Conservation (phyloP, 2,113 vertebrate species). For the Coreoperca whiteheadi region DNA sequence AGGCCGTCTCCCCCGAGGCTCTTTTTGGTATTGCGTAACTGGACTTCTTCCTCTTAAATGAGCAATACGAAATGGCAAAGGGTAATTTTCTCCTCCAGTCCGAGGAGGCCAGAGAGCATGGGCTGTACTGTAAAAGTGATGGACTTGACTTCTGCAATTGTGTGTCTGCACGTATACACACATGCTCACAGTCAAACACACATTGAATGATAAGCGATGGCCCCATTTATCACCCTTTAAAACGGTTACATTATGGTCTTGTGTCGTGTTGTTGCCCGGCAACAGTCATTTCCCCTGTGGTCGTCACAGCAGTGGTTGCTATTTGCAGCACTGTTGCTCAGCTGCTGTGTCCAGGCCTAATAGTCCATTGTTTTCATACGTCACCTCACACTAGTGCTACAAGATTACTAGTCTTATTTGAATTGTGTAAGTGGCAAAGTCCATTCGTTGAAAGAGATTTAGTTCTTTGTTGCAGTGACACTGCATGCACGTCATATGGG, state of each 20-base stretch:
- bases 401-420: conserved; percentile 36
- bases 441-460: conserved; percentile 26
- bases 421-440: conserved; percentile 41
- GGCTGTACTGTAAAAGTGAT: conserved; percentile 2
- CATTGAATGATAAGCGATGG: conserved; percentile 15
- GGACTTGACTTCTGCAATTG: conserved; percentile 18
- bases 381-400: conserved; percentile 9
- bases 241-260: conserved; percentile 53
- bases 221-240: conserved; percentile 61
- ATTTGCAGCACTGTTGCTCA: conserved; percentile 72
- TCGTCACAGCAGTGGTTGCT: conserved; percentile 79
- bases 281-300: conserved; percentile 67
- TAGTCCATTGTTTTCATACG: conserved; percentile 60
- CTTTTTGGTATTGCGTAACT: conserved; percentile 47
- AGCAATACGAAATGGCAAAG: conserved; percentile 62
- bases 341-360: conserved; percentile 53
- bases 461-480: conserved; percentile 15
- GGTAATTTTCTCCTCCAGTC: conserved; percentile 49
- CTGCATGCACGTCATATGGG: neutral
- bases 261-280: conserved; percentile 65
- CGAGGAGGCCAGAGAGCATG: neutral
- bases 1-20: conserved; percentile 2
- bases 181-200: neutral
- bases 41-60: conserved; percentile 42
- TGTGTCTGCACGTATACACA: neutral